Evolutionary conservation across 2,888 invertebrate species (phyloP), one percentile per base, ranked within the genome.

Genomic region (Acanthosepion pharaonis): DNA sequence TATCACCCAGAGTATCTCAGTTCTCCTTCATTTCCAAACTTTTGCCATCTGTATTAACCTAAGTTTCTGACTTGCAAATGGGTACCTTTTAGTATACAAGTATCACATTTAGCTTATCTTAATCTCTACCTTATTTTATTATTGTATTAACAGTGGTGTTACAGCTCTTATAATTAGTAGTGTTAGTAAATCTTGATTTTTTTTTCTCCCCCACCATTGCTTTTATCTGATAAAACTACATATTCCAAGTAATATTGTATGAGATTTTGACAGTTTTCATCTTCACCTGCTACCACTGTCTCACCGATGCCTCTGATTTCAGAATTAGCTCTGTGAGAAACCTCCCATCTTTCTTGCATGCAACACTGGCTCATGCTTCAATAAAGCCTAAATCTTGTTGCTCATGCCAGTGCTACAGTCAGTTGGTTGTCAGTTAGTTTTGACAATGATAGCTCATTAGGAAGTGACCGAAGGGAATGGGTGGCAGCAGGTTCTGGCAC

Each of bases 181-280:
- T 15, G 11, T 11, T 33, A 78, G 78, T 78, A 78, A 78, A 78
- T 78, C n/a, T 78, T n/a, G 78, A 78, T 33, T 78, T 78, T 78
- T 78, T 42, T 42, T 3, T 42, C 42, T 42, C 42, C 42, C 42
- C 42, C 11, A n/a, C 78, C 78, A 78, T 78, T n/a, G n/a, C 78
- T 78, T 78, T 78, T 78, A 78, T 78, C 78, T 78, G 78, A 78
- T 78, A 78, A 78, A 78, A 78, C 78, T 78, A n/a, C n/a, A 78
- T 78, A 78, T n/a, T 78, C 78, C 78, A 33, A n/a, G n/a, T 78
- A 33, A n/a, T 78, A 78, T 78, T 78, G 78, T 78, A 33, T n/a
- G n/a, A 78, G 78, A n/a, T 78, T 78, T 78, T 78, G 78, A 78
- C 78, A 78, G 78, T 78, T 18, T 33, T n/a, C 78, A 15, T 33